Conservation (phyloP, 2,113 vertebrate species). For the Cisticola juncidis region DNA sequence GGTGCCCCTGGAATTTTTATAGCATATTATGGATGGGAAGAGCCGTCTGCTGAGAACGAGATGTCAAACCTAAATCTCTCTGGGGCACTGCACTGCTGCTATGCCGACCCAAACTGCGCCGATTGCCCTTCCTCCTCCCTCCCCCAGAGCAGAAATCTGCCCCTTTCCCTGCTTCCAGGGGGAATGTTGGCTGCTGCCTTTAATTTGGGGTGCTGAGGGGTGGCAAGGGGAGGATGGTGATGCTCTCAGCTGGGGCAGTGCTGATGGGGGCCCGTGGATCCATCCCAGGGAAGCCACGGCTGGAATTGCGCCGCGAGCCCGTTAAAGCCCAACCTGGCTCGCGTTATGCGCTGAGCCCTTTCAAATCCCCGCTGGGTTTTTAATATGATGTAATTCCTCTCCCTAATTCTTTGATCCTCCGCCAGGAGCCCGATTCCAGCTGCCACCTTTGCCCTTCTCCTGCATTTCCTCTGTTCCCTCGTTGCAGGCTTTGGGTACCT, state of each 20-base stretch:
- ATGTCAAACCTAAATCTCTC: conserved; percentile 36
- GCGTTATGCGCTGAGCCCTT: conserved; percentile 49
- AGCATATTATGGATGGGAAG: background rate
- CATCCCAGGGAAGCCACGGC: background rate
- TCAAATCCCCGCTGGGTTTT: conserved; percentile 68
- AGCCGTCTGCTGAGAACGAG: conserved; percentile 15
- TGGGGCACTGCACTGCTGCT: background rate
- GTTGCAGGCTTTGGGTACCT: conserved; percentile 93
- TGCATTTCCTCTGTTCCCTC: conserved; percentile 56
- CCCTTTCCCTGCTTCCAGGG: background rate
- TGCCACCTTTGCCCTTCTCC: conserved; percentile 21
- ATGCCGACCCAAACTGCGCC: background rate
- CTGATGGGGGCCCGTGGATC: accelerated
- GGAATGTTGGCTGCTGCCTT: background rate
- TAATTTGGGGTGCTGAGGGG: background rate
- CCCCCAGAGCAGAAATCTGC: background rate
- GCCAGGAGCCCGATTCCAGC: conserved; percentile 59
- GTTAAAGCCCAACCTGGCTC: conserved; percentile 52
- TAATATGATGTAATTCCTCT: conserved; percentile 63
- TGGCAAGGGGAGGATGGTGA: accelerated
- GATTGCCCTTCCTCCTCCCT: background rate
- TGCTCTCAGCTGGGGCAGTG: background rate
- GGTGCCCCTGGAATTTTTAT: conserved; percentile 56
- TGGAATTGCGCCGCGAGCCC: conserved; percentile 18
- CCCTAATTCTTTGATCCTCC: conserved; percentile 64